Evolutionary conservation across 2,113 vertebrate species (phyloP).

Genomic region (Leucosticte australis): DNA sequence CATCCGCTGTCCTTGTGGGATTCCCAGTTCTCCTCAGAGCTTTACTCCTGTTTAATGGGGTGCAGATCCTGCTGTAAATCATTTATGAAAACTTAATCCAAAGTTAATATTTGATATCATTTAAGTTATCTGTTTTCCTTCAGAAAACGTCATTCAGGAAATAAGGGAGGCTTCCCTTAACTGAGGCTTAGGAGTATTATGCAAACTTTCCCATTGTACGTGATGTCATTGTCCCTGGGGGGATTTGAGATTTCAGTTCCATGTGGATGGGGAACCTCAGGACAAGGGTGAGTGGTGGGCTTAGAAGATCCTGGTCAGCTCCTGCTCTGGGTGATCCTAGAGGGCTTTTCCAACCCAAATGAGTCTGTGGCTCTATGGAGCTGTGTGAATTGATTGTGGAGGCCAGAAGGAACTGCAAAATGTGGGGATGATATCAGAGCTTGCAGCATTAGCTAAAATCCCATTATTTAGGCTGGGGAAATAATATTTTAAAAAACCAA

Average conservation of each 20-base stretch:
- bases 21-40: background rate
- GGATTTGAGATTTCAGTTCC: background rate
- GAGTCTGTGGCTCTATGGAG: background rate
- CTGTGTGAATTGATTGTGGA: background rate
- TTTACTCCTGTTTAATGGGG: background rate
- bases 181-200: background rate
- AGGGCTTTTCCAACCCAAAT: background rate
- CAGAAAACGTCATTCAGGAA: background rate
- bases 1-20: background rate
- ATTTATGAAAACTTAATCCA: background rate
- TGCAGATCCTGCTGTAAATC: background rate
- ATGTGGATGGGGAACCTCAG: background rate
- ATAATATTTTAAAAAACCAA: rapidly evolving
- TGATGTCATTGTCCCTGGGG: background rate
- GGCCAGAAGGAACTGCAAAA: background rate
- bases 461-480: background rate
- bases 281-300: background rate
- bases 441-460: background rate
- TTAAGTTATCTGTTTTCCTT: background rate
- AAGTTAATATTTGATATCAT: background rate
- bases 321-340: background rate
- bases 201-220: background rate
- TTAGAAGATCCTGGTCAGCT: no score
- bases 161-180: background rate
- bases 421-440: background rate